Conservation (phyloP, 2,113 vertebrate genomes). For the pig (Sus scrofa) region T2T-Sscrofa CM001155.3:7154001-7154500, state of each 20-base stretch:
- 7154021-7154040: neutral
- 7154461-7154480: neutral
- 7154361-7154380: neutral
- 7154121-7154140: too few relatives aligned
- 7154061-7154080: neutral
- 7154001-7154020: too few relatives aligned
- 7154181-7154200: too few relatives aligned
- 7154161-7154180: neutral
- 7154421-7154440: accelerated
- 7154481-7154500: neutral
- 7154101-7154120: neutral
- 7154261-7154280: neutral
- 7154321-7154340: neutral
- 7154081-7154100: neutral
- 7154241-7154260: neutral
- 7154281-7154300: neutral
- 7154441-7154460: neutral
- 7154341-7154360: accelerated
- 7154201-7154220: neutral
- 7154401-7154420: neutral
- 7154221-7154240: neutral
- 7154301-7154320: neutral
- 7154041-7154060: neutral
- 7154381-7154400: neutral
- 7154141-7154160: neutral